phyloP scores from a whole-genome alignment of 2,888 invertebrate genomes.

The Ormyrus thymus region DNA sequence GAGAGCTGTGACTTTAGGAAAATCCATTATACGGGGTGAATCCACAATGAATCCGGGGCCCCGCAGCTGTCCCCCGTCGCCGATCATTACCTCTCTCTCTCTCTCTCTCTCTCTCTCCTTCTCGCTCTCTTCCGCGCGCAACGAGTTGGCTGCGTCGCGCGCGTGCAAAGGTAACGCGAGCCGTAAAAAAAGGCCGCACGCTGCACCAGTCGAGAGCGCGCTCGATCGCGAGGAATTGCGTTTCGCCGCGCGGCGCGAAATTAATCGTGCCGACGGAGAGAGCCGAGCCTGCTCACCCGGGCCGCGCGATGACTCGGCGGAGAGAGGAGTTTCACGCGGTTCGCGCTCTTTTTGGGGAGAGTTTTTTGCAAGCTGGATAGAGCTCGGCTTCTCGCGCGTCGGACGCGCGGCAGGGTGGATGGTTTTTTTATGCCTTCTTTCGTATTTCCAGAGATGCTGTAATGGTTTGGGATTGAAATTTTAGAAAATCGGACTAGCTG shows the following conservation, averaged over 20 bases:
- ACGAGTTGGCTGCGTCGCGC: constrained; percentile 33
- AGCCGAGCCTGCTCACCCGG: not conserved
- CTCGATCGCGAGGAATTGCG: constrained; percentile 49
- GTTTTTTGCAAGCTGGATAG: too few relatives aligned
- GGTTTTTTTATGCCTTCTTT: too few relatives aligned
- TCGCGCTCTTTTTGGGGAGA: too few relatives aligned
- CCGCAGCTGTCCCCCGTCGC: constrained; percentile 64
- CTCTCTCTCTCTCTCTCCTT: constrained; percentile 4
- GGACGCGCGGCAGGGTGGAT: too few relatives aligned
- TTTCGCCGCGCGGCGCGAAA: constrained; percentile 43
- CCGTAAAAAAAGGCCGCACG: not conserved
- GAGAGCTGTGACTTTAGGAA: constrained; percentile 67
- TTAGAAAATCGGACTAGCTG: too few relatives aligned
- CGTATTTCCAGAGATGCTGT: too few relatives aligned
- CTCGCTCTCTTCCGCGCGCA: not conserved
- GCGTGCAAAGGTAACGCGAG: not conserved
- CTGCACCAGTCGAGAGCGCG: constrained; percentile 16
- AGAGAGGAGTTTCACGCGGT: too few relatives aligned
- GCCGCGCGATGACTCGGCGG: constrained; percentile 42
- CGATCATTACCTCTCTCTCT: constrained; percentile 47
- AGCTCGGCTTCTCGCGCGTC: too few relatives aligned
- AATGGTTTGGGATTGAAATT: too few relatives aligned
- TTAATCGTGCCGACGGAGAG: constrained; percentile 16
- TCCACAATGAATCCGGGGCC: constrained; percentile 64
- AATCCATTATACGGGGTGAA: constrained; percentile 68